These are phyloP conservation scores for Rhipidura dahli DNA, from an alignment of 2,113 vertebrate species.

Conservation along the genomic window DNA sequence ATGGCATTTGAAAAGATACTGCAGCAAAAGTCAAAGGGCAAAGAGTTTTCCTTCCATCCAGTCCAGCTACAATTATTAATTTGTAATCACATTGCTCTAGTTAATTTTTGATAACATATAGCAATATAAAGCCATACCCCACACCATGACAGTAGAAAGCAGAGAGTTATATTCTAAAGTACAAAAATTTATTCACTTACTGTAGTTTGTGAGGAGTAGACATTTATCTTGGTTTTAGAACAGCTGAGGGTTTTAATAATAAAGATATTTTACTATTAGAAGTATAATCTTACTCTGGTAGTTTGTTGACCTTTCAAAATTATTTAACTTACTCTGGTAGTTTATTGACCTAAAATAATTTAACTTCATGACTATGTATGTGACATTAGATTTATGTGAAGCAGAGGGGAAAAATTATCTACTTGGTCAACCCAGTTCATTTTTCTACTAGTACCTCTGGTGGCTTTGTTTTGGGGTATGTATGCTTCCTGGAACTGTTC, in stretches of 20 bases:
- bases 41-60: not conserved
- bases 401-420: not conserved
- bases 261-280: not conserved
- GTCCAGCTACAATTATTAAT: not conserved
- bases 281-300: not conserved
- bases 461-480: not conserved
- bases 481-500: not conserved
- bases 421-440: not conserved
- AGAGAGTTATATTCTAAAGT: not conserved
- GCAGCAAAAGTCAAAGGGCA: not conserved
- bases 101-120: not conserved
- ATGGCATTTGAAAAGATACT: not conserved
- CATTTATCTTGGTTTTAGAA: not conserved
- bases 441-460: not conserved
- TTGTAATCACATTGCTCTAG: not conserved
- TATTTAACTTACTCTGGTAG: not conserved
- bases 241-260: not conserved
- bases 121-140: not conserved
- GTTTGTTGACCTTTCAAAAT: not conserved
- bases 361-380: not conserved
- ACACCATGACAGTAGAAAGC: not conserved
- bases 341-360: not conserved
- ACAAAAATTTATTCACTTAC: not conserved
- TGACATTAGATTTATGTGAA: not conserved
- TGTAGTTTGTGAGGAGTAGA: not conserved